Base-by-base conservation (phyloP, 2,888 invertebrate species). In the Drosophila nigricruria region DNA sequence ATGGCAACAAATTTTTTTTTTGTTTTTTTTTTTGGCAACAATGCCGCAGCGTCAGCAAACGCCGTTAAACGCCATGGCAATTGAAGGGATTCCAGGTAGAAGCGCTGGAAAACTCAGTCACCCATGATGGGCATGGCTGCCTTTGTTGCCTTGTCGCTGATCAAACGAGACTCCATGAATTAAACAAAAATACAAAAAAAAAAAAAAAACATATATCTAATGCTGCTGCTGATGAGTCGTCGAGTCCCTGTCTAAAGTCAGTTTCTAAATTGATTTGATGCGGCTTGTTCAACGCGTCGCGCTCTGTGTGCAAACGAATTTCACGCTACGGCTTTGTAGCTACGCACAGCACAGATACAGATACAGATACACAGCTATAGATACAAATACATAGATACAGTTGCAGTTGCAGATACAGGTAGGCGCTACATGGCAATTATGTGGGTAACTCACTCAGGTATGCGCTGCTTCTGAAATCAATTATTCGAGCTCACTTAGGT, bases 221-320 rank as follows among this genome's bases (percentile, higher is more conserved):
- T 66, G 71, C 63, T 50, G 71, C 63, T 50, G 56, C 38, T 59
- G 45, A 40, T 40, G 57, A 56, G 34, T 56, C 42, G 34, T 38
- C 18, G 47, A 47, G 57, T 27, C 10, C 27, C 43, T 56, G 40
- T 20, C 36, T 23, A 32, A 45, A 71, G 63, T 66, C 64, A 62
- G 70, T 30, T 59, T 40, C 58, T 34, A 73, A 88, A 90, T 88
- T 81, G 79, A 88, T 88, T 90, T 61, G 85, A 57, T 70, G 66
- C 85, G 89, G 81, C 88, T 90, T 69, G 88, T 88, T 88, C 81
- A 73, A 63, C 54, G 52, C 52, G 40, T n/a, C 58, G 43, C 45
- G 63, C 32, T 42, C 70, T 82, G 73, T 84, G 78, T 80, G 68
- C 72, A 77, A 73, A 81, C 71, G 75, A 76, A 87, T 89, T 89